Evolutionary conservation across 2,888 invertebrate species (phyloP).

Genomic region (Melangyna quadrimaculata): DNA sequence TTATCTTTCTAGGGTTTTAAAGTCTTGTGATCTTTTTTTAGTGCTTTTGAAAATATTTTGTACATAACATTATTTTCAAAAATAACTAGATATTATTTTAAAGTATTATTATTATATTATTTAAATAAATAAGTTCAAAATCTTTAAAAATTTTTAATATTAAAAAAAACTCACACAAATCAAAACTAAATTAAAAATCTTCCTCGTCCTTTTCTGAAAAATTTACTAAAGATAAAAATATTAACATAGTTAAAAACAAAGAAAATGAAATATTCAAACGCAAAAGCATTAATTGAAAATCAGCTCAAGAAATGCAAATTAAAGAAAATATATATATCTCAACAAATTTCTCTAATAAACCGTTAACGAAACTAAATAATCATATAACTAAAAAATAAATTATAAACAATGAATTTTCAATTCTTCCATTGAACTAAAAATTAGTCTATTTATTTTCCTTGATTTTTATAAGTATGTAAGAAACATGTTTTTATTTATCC

Average conservation of each 20-base stretch:
- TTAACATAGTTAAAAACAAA: conserved; percentile 9
- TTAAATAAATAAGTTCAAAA: not conserved
- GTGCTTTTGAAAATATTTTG: no score
- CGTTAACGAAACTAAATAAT: not conserved
- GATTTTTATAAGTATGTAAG: not conserved
- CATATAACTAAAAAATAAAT: not conserved
- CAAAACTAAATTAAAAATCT: conserved; percentile 8
- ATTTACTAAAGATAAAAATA: not conserved
- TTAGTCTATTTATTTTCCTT: not conserved
- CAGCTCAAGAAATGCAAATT: not conserved
- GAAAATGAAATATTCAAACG: not conserved
- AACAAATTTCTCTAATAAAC: conserved; percentile 5
- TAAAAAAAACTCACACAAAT: not conserved
- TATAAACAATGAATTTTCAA: conserved; percentile 4
- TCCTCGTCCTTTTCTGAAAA: conserved; percentile 36
- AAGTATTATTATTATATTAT: no score
- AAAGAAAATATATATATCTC: not conserved
- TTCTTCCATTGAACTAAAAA: conserved; percentile 40
- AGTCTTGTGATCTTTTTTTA: no score
- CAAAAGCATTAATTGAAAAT: conserved; percentile 20
- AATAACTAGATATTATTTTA: no score
- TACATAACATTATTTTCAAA: no score
- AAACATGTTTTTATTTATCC: not conserved
- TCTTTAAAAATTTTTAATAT: not conserved
- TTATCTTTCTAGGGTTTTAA: no score